Evolutionary conservation across 2,888 invertebrate species (phyloP), one percentile per base, ranked within the genome.

Genomic region (Aphidoletes aphidimyza): DNA sequence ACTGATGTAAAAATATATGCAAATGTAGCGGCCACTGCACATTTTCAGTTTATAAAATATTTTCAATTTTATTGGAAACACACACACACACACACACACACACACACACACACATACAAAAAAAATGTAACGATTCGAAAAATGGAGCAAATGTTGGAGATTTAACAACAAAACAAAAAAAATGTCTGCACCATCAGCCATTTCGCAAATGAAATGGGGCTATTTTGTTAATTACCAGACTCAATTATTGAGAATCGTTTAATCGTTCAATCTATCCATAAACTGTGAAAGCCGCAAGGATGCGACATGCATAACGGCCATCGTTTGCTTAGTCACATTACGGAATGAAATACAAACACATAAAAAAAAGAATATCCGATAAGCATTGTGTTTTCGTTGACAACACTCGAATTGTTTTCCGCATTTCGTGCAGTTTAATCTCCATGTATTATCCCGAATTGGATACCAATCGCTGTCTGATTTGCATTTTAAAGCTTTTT

Each of bases 181-280:
- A 39, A 39, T 11, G 54, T 54, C 22, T 54, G 54, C 54, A 54
- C 54, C 30, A 69, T 69, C 14, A 34, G 30, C 54, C 3, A 22
- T 54, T 69, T 69, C 30, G 30, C 30, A 69, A 69, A 69, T 69
- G 69, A 69, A 69, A 69, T 54, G 54, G 22, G 22, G 54, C 54
- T 54, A 54, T 54, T 54, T 54, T n/a, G 54, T 54, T 54, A 54
- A 54, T 69, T 14, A 69, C 69, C 69, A 69, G 14, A 69, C 69
- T 69, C 69, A 34, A 69, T 69, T 69, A 69, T 69, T 69, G 34
- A 69, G 69, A 69, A 69, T 69, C 69, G 69, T 14, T 69, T 69
- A 69, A 69, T 54, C 22, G 54, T 54, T 54, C 69, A 69, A 69
- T 30, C 17, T 34, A 69, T 30, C 30, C 34, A 69, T 34, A 69